Percentiles rank a stretch among this genome's conserved stretches.
Evolutionary conservation across 2,797 vertebrate species (phyloP).

Genomic region (Halcyon badia): DNA sequence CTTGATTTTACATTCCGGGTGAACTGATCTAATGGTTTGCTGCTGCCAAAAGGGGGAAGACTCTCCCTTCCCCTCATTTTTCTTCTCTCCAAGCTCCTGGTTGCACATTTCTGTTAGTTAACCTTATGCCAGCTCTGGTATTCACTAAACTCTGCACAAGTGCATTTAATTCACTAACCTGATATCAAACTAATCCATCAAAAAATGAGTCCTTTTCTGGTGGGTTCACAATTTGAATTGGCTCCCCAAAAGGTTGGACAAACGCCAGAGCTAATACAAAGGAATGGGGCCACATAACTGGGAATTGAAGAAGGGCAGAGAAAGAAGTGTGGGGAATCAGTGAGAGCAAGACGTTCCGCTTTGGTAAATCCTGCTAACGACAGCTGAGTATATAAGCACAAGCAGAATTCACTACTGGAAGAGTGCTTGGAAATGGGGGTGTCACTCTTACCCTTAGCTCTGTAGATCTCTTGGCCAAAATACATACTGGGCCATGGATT

Average conservation of each 20-base stretch:
- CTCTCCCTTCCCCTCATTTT: neutral
- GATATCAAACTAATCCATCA: neutral
- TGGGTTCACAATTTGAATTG: neutral
- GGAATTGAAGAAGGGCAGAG: neutral
- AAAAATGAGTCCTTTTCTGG: neutral
- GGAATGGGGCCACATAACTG: neutral
- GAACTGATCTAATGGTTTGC: neutral
- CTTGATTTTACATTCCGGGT: neutral
- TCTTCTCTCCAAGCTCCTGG: neutral
- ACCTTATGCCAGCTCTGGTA: neutral
- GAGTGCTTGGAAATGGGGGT: neutral
- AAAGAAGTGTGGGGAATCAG: neutral
- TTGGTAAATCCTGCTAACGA: neutral
- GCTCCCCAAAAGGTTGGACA: neutral
- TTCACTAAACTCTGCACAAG: neutral
- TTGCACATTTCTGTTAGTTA: neutral
- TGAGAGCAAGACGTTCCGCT: neutral
- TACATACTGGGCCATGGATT: neutral
- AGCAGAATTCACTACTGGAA: neutral
- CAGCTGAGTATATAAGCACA: neutral
- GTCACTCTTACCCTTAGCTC: neutral
- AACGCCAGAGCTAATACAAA: neutral
- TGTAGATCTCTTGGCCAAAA: neutral
- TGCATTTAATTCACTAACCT: neutral
- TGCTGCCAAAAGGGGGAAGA: neutral